Evolutionary conservation across 2,113 vertebrate species (phyloP).

Genomic region (Orcinus orca): DNA sequence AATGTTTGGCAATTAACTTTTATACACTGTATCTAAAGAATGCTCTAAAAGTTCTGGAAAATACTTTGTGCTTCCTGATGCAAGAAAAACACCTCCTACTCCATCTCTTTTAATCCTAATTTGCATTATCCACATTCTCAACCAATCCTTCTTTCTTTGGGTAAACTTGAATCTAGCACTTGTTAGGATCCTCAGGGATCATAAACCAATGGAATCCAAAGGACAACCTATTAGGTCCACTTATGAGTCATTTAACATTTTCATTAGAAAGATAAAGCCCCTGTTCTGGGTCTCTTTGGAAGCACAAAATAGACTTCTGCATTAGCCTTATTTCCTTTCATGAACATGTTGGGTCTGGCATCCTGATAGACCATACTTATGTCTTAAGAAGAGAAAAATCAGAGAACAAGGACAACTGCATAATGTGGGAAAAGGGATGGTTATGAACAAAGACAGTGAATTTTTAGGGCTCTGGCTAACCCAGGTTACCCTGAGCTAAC

Average conservation of each 20-base stretch:
- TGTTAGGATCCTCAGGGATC: not conserved
- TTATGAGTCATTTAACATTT: not conserved
- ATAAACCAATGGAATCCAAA: not conserved
- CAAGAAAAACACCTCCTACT: not conserved
- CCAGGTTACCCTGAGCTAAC: not conserved
- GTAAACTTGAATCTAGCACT: not conserved
- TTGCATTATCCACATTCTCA: not conserved
- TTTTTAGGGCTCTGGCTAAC: not conserved
- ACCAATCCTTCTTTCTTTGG: not conserved
- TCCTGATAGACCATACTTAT: not conserved
- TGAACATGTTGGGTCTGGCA: not conserved
- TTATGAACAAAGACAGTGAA: not conserved
- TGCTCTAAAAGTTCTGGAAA: not conserved
- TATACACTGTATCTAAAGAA: not conserved
- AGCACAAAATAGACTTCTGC: not conserved
- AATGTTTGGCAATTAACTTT: not conserved
- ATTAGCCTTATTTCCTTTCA: not conserved
- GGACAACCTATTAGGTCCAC: not conserved
- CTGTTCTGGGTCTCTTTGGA: not conserved
- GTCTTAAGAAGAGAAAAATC: not conserved
- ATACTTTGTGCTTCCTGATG: not conserved
- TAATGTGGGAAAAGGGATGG: not conserved
- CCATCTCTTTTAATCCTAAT: not conserved
- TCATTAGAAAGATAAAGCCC: not conserved
- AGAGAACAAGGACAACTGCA: not conserved